Conservation (phyloP, 2,113 vertebrate species). For the Columbina picui region DNA sequence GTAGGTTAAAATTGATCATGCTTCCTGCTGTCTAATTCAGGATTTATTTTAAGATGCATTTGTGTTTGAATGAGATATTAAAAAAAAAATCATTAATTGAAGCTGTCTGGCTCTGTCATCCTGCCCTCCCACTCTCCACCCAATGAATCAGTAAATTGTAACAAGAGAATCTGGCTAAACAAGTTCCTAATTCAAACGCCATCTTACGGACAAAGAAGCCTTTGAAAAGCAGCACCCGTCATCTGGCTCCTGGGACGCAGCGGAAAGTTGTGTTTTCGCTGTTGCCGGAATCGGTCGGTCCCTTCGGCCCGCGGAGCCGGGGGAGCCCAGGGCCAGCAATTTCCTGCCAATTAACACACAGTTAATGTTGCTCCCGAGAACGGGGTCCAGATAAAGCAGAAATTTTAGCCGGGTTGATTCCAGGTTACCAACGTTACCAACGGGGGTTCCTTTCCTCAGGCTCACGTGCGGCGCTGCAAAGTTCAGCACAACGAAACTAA, state of each 20-base stretch:
- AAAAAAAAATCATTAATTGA: slow-evolving; percentile 56
- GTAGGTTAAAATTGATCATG: background rate
- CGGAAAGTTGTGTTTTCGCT: slow-evolving; percentile 69
- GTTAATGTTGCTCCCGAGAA: slow-evolving; percentile 62
- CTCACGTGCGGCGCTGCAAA: accelerated
- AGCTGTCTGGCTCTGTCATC: slow-evolving; percentile 58
- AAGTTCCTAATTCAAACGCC: slow-evolving; percentile 78
- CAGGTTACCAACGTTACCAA: slow-evolving; percentile 5
- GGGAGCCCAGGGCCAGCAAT: slow-evolving; percentile 30
- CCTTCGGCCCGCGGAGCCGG: background rate
- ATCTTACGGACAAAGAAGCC: slow-evolving; percentile 80
- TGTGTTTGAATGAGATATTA: slow-evolving; percentile 57
- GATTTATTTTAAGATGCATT: slow-evolving; percentile 28
- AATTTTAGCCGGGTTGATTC: background rate
- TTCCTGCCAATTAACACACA: slow-evolving; percentile 68
- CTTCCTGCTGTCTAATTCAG: background rate
- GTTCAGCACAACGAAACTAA: background rate
- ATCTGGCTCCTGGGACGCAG: slow-evolving; percentile 70
- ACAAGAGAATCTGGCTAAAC: slow-evolving; percentile 81
- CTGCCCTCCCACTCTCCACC: slow-evolving; percentile 66
- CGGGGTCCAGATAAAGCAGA: slow-evolving; percentile 25
- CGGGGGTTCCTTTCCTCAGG: background rate
- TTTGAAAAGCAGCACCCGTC: slow-evolving; percentile 76
- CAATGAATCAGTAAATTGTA: slow-evolving; percentile 78
- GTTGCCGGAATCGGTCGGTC: slow-evolving; percentile 35